Conservation (phyloP, 2,113 vertebrate genomes). For the Rhipidura dahli region DNA sequence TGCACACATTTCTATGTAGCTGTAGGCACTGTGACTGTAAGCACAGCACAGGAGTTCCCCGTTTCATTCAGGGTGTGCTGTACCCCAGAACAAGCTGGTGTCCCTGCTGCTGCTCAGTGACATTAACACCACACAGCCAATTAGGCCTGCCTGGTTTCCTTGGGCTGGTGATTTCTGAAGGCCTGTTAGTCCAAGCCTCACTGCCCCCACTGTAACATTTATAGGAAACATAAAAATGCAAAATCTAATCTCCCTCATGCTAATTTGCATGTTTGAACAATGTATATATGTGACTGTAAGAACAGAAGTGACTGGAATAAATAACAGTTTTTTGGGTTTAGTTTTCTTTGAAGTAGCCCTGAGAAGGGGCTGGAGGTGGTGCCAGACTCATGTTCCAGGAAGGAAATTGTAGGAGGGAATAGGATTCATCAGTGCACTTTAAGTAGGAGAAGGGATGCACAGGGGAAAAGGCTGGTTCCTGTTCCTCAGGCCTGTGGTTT, state of each 20-base stretch:
- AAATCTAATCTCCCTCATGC: neutral
- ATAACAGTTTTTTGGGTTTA: neutral
- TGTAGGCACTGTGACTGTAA: neutral
- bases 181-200: neutral
- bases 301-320: neutral
- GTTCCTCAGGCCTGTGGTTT: neutral
- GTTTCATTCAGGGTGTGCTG: fast-evolving
- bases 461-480: neutral
- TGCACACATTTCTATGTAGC: fast-evolving
- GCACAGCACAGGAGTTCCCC: too few species aligned
- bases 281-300: neutral
- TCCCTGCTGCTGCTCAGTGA: neutral
- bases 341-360: neutral
- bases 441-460: neutral
- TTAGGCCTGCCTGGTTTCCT: neutral
- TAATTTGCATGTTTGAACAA: neutral
- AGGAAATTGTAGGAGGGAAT: neutral
- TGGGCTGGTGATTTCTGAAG: neutral
- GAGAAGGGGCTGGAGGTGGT: neutral
- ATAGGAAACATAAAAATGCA: neutral
- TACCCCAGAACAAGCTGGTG: neutral
- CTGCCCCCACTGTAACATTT: neutral
- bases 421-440: neutral
- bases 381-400: neutral
- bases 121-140: neutral